Evolutionary conservation across 1,140 invertebrate species (phyloP).

Genomic region (Phymastichus coffea): DNA sequence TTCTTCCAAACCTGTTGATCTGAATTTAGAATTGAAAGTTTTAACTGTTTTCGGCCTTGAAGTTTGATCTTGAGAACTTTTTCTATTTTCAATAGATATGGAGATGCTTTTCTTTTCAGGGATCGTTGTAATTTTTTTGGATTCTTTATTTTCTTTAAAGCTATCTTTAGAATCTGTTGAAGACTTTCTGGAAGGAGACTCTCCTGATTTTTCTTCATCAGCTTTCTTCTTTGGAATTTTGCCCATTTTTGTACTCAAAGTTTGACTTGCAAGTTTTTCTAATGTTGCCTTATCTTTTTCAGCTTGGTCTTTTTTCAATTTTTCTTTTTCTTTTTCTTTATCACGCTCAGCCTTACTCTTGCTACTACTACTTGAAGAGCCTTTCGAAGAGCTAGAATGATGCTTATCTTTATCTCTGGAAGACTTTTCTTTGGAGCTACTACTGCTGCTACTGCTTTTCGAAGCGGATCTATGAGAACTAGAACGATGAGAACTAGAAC

Average conservation of each 20-base stretch:
- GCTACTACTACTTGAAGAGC: slow-evolving; percentile 36
- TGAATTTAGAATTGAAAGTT: slow-evolving; percentile 84
- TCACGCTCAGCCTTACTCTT: slow-evolving; percentile 53
- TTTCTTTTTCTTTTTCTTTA: slow-evolving; percentile 55
- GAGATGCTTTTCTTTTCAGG: slow-evolving; percentile 69
- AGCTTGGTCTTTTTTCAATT: slow-evolving; percentile 56
- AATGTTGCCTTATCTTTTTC: slow-evolving; percentile 70
- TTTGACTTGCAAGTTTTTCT: slow-evolving; percentile 65
- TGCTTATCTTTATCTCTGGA: slow-evolving; percentile 53
- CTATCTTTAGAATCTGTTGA: slow-evolving; percentile 47
- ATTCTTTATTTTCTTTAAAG: slow-evolving; percentile 49
- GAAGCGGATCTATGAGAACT: slow-evolving; percentile 52
- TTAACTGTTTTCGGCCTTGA: slow-evolving; percentile 80
- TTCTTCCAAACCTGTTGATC: slow-evolving; percentile 81
- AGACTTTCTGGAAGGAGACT: slow-evolving; percentile 36
- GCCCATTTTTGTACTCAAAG: slow-evolving; percentile 66
- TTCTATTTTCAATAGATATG: slow-evolving; percentile 76
- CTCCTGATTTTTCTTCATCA: slow-evolving; percentile 49
- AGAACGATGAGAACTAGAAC: slow-evolving; percentile 45
- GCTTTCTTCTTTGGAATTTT: slow-evolving; percentile 73
- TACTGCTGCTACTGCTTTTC: slow-evolving; percentile 36
- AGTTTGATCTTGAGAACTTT: slow-evolving; percentile 62
- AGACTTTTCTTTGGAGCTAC: slow-evolving; percentile 47
- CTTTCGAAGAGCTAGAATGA: slow-evolving; percentile 44
- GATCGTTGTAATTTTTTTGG: slow-evolving; percentile 41